Base-by-base conservation (phyloP, 2,888 invertebrate genomes). In the Drosophila percnosoma region DNA sequence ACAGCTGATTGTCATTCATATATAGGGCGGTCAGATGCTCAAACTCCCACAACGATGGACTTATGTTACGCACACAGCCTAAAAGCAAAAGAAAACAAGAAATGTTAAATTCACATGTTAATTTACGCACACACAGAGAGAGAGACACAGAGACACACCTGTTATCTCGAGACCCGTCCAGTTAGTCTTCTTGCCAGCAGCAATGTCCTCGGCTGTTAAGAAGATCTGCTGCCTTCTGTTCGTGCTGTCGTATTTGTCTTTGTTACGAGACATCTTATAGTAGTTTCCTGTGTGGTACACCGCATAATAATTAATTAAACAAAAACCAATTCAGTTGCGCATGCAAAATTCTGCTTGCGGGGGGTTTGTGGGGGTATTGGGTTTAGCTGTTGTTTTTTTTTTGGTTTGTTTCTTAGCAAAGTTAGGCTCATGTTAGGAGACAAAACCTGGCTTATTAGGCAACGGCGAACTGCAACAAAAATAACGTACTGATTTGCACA, bases 61-160 rank as follows among this genome's bases (percentile, higher is more conserved):
- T 98, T 90, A 99, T 94, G 93, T 98, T 99, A 91, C 98, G 96
- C 91, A 99, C 97, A 94, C 96, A 96, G 94, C 99, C 99, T 98
- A 95, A 18, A 82, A 65, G 0, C 92, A 33, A 27, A 15, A 27
- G 1, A 24, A 11, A n/a, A 38, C 7, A n/a, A 38, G 4, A 18
- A 55, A 38, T 27, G 6, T 55, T 27, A 4, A 6, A 27, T 13
- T n/a, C 8, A 27, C 24, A 15, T 38, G 27, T 27, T 38, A 27
- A 38, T 27, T 24, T 15, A 24, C 15, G 15, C 24, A 45, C 24
- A 15, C 24, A 24, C 2, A 33, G 4, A 24, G 8, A n/a, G 4
- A 13, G 13, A 13, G 4, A 36, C 11, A 21, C 33, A 52, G 4
- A 31, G 7, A 52, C 73, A 78, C 85, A 95, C 95, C 95, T 94